Evolutionary conservation across 2,888 invertebrate species (phyloP).

Genomic region (Chrysolina americana): DNA sequence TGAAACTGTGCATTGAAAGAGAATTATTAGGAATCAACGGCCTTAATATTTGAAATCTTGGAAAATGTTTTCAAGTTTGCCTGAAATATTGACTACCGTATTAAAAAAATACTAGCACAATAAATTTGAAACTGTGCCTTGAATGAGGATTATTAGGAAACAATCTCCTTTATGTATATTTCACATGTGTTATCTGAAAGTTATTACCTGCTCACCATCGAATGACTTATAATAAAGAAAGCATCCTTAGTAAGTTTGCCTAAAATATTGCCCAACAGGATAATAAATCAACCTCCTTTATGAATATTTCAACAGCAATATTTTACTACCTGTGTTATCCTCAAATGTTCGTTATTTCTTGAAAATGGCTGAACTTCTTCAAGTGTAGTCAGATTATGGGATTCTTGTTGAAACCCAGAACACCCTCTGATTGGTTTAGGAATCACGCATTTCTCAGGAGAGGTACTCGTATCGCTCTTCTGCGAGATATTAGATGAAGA

Average conservation of each 20-base stretch:
- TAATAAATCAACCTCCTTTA: not conserved
- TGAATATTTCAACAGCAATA: not conserved
- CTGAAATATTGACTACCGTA: too few relatives aligned
- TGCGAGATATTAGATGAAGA: conserved; percentile 8
- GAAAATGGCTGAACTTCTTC: not conserved
- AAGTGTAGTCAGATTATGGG: not conserved
- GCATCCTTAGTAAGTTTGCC: too few relatives aligned
- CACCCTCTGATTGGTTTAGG: not conserved
- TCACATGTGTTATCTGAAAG: not conserved
- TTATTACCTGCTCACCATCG: too few relatives aligned
- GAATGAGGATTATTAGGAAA: not conserved
- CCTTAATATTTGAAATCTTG: too few relatives aligned
- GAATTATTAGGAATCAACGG: too few relatives aligned
- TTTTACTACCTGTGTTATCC: not conserved
- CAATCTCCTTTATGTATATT: not conserved
- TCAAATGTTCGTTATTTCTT: not conserved
- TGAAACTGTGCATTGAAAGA: not conserved
- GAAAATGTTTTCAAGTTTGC: too few relatives aligned
- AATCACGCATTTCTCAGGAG: not conserved
- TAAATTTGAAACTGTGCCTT: not conserved
- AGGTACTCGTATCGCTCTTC: not conserved
- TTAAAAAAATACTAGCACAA: too few relatives aligned
- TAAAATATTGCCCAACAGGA: too few relatives aligned
- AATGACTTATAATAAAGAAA: too few relatives aligned
- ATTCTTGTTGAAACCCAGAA: not conserved